Percentiles rank a stretch among this genome's conserved stretches.
phyloP scores from a whole-genome alignment of 2,113 vertebrate species.

The Henicopernis longicauda region DNA sequence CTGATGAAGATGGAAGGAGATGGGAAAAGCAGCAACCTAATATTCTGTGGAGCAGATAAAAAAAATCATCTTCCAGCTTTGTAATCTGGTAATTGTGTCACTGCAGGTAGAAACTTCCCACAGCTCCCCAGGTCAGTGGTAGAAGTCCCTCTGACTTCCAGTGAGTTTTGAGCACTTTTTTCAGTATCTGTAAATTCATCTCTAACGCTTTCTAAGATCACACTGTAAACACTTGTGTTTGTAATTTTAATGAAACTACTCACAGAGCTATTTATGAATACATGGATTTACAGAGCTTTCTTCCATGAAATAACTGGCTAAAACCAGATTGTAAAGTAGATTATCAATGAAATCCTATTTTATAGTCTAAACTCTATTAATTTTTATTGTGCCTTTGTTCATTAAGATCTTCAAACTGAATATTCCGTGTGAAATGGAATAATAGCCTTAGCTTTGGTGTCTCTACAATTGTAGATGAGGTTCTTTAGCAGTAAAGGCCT shows the following conservation, averaged over 20 bases:
- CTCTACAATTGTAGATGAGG: neutral
- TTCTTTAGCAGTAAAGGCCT: neutral
- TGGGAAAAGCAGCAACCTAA: neutral
- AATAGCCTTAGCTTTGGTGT: neutral
- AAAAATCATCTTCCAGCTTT: neutral
- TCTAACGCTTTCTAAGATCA: neutral
- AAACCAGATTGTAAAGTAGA: neutral
- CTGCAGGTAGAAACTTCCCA: neutral
- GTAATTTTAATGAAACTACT: neutral
- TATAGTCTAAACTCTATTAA: neutral
- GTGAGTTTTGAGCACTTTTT: neutral
- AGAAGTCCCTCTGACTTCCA: neutral
- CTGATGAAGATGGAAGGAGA: neutral
- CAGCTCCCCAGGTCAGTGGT: neutral
- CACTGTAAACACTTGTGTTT: neutral
- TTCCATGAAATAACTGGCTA: neutral
- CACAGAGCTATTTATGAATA: neutral
- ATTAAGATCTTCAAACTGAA: neutral
- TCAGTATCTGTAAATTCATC: neutral
- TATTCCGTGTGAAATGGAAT: neutral
- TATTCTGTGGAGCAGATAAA: neutral
- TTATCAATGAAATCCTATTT: neutral
- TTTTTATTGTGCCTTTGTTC: neutral
- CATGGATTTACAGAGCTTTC: neutral
- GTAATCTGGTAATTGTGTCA: neutral